phyloP scores from a whole-genome alignment of 1,140 invertebrate genomes.

The Ridgeia piscesae region DNA sequence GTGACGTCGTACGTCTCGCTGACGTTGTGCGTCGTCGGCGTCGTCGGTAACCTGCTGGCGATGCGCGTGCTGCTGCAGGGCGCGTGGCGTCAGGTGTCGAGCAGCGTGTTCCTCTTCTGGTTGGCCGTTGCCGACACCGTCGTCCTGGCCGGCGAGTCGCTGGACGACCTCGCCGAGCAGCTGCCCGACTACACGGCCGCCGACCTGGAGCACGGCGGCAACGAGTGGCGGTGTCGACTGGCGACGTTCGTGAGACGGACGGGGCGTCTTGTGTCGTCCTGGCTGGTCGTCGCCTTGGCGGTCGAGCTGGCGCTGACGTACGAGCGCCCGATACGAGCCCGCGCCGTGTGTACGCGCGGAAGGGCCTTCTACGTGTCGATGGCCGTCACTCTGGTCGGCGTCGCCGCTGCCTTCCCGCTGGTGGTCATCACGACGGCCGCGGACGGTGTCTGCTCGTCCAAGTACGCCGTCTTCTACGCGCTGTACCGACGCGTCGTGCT shows the following conservation, averaged over 20 bases:
- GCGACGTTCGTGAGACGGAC: neutral
- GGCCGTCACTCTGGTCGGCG: slow-evolving; percentile 9
- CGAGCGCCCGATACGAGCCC: neutral
- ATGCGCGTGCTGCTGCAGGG: neutral
- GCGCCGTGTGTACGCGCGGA: neutral
- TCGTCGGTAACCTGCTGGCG: slow-evolving; percentile 12
- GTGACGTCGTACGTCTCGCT: slow-evolving; percentile 10
- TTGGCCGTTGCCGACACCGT: slow-evolving; percentile 12
- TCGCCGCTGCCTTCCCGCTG: slow-evolving; percentile 4
- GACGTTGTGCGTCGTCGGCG: neutral
- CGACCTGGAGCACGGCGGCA: neutral
- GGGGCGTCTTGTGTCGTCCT: slow-evolving; percentile 14
- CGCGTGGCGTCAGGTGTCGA: neutral
- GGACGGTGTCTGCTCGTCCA: slow-evolving; percentile 15
- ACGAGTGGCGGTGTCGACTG: slow-evolving; percentile 20
- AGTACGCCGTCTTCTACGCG: slow-evolving; percentile 4
- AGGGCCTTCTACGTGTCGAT: slow-evolving; percentile 16
- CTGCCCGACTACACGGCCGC: neutral
- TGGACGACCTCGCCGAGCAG: slow-evolving; percentile 14
- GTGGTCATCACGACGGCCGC: neutral
- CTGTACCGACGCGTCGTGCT: slow-evolving; percentile 8
- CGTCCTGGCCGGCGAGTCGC: neutral
- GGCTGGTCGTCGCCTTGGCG: slow-evolving; percentile 12
- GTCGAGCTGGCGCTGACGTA: slow-evolving; percentile 8
- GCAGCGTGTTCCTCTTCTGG: neutral